Evolutionary conservation across 2,797 vertebrate species (phyloP).

Genomic region (Garrulus glandarius): DNA sequence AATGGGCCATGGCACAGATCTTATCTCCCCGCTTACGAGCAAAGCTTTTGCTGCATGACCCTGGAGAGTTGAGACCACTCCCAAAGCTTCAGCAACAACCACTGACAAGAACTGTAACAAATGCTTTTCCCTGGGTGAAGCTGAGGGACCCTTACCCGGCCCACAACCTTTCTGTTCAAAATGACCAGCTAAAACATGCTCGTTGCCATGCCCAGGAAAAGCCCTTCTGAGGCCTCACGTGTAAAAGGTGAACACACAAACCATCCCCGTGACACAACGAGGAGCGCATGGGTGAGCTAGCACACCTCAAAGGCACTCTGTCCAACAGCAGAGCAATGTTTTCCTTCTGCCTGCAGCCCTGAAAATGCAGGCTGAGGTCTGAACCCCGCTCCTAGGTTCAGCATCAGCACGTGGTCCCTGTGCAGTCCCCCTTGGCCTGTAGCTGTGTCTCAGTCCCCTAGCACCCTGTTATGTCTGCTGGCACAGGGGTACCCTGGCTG

Average conservation of each 20-base stretch:
- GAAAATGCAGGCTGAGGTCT: background rate
- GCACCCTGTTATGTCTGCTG: background rate
- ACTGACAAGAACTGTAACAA: rapidly evolving
- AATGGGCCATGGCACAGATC: background rate
- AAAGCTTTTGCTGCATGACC: background rate
- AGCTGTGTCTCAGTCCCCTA: background rate
- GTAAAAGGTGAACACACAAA: background rate
- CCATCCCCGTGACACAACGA: rapidly evolving
- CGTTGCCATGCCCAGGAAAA: background rate
- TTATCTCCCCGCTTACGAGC: background rate
- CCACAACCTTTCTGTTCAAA: background rate
- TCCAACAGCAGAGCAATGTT: background rate
- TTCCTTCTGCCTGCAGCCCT: background rate
- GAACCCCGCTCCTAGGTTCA: background rate
- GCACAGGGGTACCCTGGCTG: background rate
- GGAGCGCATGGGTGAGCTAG: background rate
- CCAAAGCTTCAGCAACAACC: background rate
- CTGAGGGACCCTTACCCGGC: background rate
- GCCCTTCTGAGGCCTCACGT: background rate
- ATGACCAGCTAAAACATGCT: background rate
- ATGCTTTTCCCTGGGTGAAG: background rate
- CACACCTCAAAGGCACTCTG: background rate
- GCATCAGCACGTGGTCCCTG: background rate
- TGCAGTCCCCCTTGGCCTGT: background rate
- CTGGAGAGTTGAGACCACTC: background rate